Conservation (phyloP, 2,797 vertebrate species). For the Schizopygopsis malacanthus region DNA sequence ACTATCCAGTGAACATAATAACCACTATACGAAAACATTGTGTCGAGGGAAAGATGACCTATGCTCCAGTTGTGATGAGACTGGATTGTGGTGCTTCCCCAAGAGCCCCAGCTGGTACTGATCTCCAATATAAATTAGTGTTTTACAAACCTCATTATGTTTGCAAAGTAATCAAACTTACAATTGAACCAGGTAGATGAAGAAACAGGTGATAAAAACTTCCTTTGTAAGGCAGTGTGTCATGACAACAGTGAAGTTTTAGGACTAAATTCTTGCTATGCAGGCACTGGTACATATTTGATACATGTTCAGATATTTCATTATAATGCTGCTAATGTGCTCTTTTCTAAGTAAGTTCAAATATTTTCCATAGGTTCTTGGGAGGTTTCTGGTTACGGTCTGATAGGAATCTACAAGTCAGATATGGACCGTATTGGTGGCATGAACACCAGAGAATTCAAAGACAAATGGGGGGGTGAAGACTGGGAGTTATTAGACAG, state of each 20-base stretch:
- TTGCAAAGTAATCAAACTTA: not conserved
- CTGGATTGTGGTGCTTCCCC: slow-evolving; percentile 80
- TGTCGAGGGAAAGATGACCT: slow-evolving; percentile 84
- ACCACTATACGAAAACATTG: slow-evolving; percentile 83
- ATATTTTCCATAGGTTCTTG: slow-evolving; percentile 68
- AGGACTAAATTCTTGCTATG: not conserved
- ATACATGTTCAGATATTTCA: not conserved
- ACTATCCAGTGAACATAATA: slow-evolving; percentile 80
- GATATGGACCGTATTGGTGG: slow-evolving; percentile 83
- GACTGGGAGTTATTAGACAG: slow-evolving; percentile 84
- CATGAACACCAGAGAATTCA: slow-evolving; percentile 86
- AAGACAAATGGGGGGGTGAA: slow-evolving; percentile 86
- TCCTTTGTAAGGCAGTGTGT: not conserved
- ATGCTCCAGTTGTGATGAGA: slow-evolving; percentile 84
- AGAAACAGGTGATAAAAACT: not conserved
- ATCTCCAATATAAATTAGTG: not conserved
- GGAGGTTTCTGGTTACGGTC: slow-evolving; percentile 86
- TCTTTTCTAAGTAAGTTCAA: not conserved
- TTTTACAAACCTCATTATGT: not conserved
- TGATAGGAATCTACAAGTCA: slow-evolving; percentile 87
- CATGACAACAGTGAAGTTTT: not conserved
- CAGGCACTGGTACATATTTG: not conserved
- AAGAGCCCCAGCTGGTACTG: slow-evolving; percentile 46
- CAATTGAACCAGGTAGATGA: not conserved
- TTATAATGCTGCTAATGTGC: not conserved